These are phyloP conservation scores for Melanotaenia nigrans DNA, from an alignment of 2,797 vertebrate genomes.

Conservation along the genomic window DNA sequence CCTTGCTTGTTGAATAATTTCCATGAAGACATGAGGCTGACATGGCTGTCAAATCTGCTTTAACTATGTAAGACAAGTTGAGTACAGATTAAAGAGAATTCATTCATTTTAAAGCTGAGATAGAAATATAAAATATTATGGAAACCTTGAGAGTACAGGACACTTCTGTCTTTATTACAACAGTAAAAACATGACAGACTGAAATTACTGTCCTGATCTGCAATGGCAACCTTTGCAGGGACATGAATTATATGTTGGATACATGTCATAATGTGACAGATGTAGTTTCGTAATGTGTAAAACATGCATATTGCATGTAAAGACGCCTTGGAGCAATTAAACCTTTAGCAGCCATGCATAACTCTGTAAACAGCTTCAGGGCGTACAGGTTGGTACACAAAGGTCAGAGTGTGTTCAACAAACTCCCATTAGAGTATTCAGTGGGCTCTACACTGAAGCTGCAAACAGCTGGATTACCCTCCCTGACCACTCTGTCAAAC, in stretches of 20 bases:
- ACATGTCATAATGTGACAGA: neutral
- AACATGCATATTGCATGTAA: neutral
- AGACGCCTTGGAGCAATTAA: neutral
- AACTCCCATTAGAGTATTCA: slow-evolving; percentile 27
- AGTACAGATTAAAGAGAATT: no score
- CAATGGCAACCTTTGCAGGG: no score
- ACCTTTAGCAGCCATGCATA: no score
- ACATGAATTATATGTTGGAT: no score
- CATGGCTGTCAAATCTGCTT: no score
- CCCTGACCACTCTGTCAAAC: slow-evolving; percentile 60
- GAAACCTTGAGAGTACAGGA: no score
- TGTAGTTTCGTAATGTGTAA: neutral
- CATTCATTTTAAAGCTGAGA: no score
- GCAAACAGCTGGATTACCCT: slow-evolving; percentile 68
- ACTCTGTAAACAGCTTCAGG: slow-evolving; percentile 7
- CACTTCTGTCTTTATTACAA: neutral
- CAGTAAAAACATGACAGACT: neutral
- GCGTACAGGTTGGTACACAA: slow-evolving; percentile 15
- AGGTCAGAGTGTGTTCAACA: slow-evolving; percentile 44
- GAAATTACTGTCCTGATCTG: neutral
- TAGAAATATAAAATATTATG: no score
- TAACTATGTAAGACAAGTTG: no score
- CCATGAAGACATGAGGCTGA: no score
- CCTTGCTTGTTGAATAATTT: no score
- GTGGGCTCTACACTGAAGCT: slow-evolving; percentile 32